These are phyloP conservation scores for Calidris pugnax DNA, from an alignment of 2,113 vertebrate species.

Conservation along the genomic window DNA sequence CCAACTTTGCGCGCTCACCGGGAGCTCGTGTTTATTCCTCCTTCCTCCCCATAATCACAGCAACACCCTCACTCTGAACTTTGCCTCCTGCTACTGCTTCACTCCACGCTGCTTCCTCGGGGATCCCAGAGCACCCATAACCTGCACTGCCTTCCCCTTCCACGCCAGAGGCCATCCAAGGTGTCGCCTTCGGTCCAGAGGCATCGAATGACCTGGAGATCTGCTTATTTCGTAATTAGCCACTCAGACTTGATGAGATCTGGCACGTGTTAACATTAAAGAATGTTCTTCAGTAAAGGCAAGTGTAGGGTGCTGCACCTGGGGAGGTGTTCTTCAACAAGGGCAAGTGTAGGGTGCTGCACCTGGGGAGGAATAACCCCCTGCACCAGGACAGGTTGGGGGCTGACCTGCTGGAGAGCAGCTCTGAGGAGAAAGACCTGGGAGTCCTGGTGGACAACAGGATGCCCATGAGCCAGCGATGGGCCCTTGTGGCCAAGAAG, in stretches of 20 bases:
- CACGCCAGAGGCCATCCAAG: background rate
- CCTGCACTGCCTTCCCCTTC: background rate
- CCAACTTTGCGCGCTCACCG: background rate
- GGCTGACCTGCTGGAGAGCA: too few relatives aligned
- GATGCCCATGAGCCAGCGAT: too few relatives aligned
- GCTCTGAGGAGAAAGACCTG: too few relatives aligned
- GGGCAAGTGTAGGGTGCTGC: too few relatives aligned
- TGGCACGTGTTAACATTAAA: background rate
- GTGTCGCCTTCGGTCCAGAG: background rate
- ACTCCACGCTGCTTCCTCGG: background rate
- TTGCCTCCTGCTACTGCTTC: background rate
- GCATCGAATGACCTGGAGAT: fast-evolving
- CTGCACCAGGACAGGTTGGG: too few relatives aligned
- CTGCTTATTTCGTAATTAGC: background rate
- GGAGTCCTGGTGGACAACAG: too few relatives aligned
- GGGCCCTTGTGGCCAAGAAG: too few relatives aligned
- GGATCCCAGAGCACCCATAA: background rate
- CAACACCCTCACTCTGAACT: background rate
- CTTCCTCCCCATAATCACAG: background rate
- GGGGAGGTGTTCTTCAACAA: too few relatives aligned
- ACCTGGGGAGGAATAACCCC: too few relatives aligned
- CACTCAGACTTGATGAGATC: background rate
- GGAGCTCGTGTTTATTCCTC: background rate
- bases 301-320: too few relatives aligned
- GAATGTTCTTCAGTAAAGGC: background rate